phyloP scores from a whole-genome alignment of 1,140 invertebrate genomes.

The Neodiprion pinetum region DNA sequence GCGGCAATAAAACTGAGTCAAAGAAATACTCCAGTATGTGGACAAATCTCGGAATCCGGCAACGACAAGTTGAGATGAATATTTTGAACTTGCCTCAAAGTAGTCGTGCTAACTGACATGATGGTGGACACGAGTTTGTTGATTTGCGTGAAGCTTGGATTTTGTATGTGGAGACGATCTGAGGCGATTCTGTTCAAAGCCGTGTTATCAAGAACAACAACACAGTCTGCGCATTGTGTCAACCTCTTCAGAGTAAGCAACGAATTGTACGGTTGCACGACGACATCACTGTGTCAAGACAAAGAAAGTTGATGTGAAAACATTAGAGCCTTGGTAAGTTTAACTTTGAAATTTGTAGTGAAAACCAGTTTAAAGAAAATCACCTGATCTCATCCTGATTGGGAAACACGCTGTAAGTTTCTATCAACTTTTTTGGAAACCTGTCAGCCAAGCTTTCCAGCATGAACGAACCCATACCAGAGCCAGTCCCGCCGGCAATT shows the following conservation, averaged over 20 bases:
- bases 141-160: constrained; percentile 96
- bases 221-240: constrained; percentile 96
- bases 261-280: constrained; percentile 99
- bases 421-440: constrained; percentile 97
- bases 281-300: constrained; percentile 84
- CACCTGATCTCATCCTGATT: constrained; percentile 96
- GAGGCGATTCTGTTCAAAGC: constrained; percentile 96
- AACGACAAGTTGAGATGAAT: no score
- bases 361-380: constrained; percentile 21
- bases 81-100: constrained; percentile 69
- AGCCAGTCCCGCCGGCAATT: constrained; percentile 98
- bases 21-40: background rate
- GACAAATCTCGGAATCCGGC: no score
- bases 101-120: constrained; percentile 97
- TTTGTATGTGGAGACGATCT: constrained; percentile 93
- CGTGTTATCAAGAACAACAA: constrained; percentile 98
- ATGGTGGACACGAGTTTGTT: constrained; percentile 98
- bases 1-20: no score
- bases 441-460: constrained; percentile 92
- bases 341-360: background rate
- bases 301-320: constrained; percentile 25
- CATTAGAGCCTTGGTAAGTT: no score
- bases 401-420: constrained; percentile 99
- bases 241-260: constrained; percentile 93
- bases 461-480: constrained; percentile 96